These are phyloP conservation scores for Ariopsis seemanni DNA, from an alignment of 2,113 vertebrate genomes.

Conservation along the genomic window DNA sequence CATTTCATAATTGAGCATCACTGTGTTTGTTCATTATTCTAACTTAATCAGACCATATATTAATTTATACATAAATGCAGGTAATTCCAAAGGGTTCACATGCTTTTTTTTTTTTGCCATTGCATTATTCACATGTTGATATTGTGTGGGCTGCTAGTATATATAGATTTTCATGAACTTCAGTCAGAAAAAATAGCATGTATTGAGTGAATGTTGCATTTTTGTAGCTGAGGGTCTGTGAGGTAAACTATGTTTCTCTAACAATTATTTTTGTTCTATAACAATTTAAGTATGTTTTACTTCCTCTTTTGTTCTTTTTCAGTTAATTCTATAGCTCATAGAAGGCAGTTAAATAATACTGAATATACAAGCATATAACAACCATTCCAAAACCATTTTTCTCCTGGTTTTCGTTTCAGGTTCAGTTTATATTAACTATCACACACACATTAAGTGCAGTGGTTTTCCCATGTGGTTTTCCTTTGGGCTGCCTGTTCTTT, in stretches of 20 bases:
- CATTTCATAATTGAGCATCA: too few relatives aligned
- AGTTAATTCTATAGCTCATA: neutral
- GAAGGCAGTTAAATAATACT: neutral
- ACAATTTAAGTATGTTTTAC: neutral
- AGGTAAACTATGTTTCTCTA: neutral
- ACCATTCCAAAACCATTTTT: neutral
- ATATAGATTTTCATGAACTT: neutral
- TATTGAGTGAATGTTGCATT: neutral
- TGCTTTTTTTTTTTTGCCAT: too few relatives aligned
- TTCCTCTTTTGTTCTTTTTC: neutral
- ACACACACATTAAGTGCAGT: constrained; percentile 81
- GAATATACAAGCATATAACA: neutral
- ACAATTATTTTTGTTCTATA: neutral
- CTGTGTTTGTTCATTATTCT: too few relatives aligned
- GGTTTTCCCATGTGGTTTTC: constrained; percentile 83
- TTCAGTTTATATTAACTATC: constrained; percentile 86
- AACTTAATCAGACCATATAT: too few relatives aligned
- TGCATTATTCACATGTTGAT: neutral
- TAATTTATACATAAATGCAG: too few relatives aligned
- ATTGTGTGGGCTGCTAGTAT: neutral
- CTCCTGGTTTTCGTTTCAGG: constrained; percentile 58
- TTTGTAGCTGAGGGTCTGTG: neutral
- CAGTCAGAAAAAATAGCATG: neutral
- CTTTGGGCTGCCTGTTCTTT: constrained; percentile 83
- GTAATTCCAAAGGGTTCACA: too few relatives aligned